Evolutionary conservation across 1,140 invertebrate species (phyloP).

Genomic region (Aphidius ervi): DNA sequence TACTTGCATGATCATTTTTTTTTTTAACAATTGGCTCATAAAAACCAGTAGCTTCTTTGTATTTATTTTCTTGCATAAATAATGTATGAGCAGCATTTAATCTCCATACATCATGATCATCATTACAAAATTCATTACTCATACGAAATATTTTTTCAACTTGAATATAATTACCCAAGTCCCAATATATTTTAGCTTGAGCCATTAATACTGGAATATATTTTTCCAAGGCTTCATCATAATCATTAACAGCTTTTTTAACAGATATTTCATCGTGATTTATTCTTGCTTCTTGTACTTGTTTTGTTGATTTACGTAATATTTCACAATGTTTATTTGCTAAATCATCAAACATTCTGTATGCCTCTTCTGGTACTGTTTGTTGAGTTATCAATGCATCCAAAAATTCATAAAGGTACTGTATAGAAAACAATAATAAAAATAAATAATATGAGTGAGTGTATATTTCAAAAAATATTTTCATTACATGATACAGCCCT

Average conservation of each 20-base stretch:
- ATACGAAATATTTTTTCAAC: conserved; percentile 94
- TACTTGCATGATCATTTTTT: conserved; percentile 83
- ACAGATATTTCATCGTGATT: conserved; percentile 85
- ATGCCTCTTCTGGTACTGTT: conserved; percentile 95
- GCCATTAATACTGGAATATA: conserved; percentile 96
- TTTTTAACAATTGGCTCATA: conserved; percentile 98
- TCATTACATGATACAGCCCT: conserved; percentile 5
- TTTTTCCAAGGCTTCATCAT: conserved; percentile 86
- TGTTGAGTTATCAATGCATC: conserved; percentile 97
- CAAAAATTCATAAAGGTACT: conserved; percentile 85
- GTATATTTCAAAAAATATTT: no score
- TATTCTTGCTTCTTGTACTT: conserved; percentile 84
- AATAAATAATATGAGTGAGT: neutral
- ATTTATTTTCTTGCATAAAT: conserved; percentile 99
- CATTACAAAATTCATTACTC: conserved; percentile 96
- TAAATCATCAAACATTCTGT: conserved; percentile 94
- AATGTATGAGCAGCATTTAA: conserved; percentile 97
- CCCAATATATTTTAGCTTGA: conserved; percentile 99
- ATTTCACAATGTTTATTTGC: conserved; percentile 87
- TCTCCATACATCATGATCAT: conserved; percentile 95
- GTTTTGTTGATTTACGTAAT: conserved; percentile 87
- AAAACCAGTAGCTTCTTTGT: conserved; percentile 95
- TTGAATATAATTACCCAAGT: conserved; percentile 91
- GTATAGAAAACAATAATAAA: conserved; percentile 35
- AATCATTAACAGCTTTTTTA: conserved; percentile 86